Evolutionary conservation across 2,113 vertebrate species (phyloP), one percentile per base, ranked within the genome.

Genomic region (Zosterops hypoxanthus): DNA sequence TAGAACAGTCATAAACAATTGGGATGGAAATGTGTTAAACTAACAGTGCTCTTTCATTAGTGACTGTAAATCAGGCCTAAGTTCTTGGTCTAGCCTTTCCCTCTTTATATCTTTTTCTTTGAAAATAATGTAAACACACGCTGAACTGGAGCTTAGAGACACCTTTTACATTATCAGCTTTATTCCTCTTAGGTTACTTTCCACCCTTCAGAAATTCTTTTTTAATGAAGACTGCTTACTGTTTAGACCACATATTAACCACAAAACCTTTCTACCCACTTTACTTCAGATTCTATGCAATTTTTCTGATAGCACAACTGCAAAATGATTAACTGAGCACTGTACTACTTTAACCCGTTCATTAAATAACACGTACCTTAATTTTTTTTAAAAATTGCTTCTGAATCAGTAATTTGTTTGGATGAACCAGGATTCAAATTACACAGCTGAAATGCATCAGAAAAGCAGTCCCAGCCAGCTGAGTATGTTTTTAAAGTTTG

Each of bases 371-470:
- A 94, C 3, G 8, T 17, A 61, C 66, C 13, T 23, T 55, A 11
- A 18, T 63, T 39, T 61, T 61, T 13, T 1, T 46, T 31, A 17
- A 60, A 39, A 26, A 68, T 46, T 42, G n/a, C 46, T 46, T 69
- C 55, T 92, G 66, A 90, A 89, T 29, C 25, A 81, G 77, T 59
- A 36, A 57, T 70, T 53, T 64, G 80, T 86, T 88, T 89, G 42
- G 55, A 71, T 26, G 25, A 93, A 87, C 9, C 50, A 94, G 65
- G 50, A 88, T 73, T 22, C 47, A 96, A 94, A 82, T 65, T 52
- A 78, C 70, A 94, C 89, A 86, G 86, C 88, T 94, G 86, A 91
- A 57, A 87, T 64, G 15, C 65, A 90, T 90, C 90, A 93, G 53
- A 86, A 68, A 92, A 88, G 61, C 31, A 79, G 36, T 86, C 31